phyloP scores from a whole-genome alignment of 2,797 vertebrate genomes.

The Diplodus puntazzo region DNA sequence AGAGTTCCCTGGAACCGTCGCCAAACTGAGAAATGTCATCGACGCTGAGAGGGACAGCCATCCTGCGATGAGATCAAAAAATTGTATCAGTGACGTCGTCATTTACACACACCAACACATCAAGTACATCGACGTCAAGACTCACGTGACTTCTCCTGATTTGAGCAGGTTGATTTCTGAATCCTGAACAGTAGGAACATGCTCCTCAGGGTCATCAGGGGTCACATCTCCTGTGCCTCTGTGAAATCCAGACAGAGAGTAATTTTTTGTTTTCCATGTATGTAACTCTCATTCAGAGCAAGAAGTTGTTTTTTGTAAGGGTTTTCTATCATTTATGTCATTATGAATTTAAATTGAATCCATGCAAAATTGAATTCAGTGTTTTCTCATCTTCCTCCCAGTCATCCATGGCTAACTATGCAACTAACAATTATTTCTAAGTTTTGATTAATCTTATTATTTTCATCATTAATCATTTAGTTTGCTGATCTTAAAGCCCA shows the following conservation, averaged over 20 bases:
- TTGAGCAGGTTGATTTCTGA: slow-evolving; percentile 93
- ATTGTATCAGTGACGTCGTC: too few species aligned
- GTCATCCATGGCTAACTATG: too few species aligned
- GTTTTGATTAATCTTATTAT: too few species aligned
- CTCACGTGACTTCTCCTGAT: slow-evolving; percentile 95
- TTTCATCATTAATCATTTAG: too few species aligned
- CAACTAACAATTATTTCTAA: too few species aligned
- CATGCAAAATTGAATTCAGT: not conserved
- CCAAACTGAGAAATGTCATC: slow-evolving; percentile 91
- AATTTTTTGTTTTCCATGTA: not conserved
- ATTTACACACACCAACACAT: not conserved
- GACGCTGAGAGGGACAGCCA: slow-evolving; percentile 87
- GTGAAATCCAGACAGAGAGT: slow-evolving; percentile 34
- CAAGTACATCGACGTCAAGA: not conserved
- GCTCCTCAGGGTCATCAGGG: slow-evolving; percentile 87
- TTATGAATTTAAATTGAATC: not conserved
- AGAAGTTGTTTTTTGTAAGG: too few species aligned
- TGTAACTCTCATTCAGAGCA: not conserved
- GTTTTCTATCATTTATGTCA: not conserved
- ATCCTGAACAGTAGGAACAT: slow-evolving; percentile 87
- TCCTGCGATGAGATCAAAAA: slow-evolving; percentile 73
- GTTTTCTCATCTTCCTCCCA: not conserved
- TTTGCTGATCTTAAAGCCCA: too few species aligned
- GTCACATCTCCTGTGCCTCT: slow-evolving; percentile 81
- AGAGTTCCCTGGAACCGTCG: slow-evolving; percentile 90